These are phyloP conservation scores for Hyles vespertilio DNA, from an alignment of 1,140 invertebrate species.

Conservation along the genomic window DNA sequence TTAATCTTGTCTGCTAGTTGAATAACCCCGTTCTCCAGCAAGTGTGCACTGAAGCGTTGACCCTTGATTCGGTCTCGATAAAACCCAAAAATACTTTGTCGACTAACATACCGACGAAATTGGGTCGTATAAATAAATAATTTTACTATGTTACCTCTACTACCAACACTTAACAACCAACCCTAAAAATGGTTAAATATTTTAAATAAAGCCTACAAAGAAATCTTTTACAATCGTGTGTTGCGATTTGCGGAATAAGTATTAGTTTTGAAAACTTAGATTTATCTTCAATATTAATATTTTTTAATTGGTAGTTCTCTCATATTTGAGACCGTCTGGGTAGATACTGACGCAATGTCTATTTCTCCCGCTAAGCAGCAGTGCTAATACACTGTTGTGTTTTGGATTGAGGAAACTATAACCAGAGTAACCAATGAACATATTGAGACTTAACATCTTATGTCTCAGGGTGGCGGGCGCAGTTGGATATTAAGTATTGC, in stretches of 20 bases:
- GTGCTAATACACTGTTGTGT: no score
- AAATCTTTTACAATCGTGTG: constrained; percentile 11
- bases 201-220: constrained; percentile 25
- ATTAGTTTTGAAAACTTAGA: not conserved
- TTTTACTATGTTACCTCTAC: constrained; percentile 50
- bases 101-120: constrained; percentile 53
- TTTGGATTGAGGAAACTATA: no score
- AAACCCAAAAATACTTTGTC: constrained; percentile 62
- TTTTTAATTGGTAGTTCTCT: no score
- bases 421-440: no score
- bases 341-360: no score
- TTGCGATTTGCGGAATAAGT: not conserved
- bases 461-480: no score
- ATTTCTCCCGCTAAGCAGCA: no score
- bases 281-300: no score
- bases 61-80: constrained; percentile 63
- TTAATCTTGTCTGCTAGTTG: constrained; percentile 12
- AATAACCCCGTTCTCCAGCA: constrained; percentile 34
- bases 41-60: constrained; percentile 55
- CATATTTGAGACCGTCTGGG: no score
- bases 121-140: constrained; percentile 67
- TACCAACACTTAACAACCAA: constrained; percentile 39
- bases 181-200: constrained; percentile 39
- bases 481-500: no score
- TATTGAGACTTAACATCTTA: no score